These are phyloP conservation scores for Tauraco hartlaubi DNA, from an alignment of 2,797 vertebrate species.

Conservation along the genomic window DNA sequence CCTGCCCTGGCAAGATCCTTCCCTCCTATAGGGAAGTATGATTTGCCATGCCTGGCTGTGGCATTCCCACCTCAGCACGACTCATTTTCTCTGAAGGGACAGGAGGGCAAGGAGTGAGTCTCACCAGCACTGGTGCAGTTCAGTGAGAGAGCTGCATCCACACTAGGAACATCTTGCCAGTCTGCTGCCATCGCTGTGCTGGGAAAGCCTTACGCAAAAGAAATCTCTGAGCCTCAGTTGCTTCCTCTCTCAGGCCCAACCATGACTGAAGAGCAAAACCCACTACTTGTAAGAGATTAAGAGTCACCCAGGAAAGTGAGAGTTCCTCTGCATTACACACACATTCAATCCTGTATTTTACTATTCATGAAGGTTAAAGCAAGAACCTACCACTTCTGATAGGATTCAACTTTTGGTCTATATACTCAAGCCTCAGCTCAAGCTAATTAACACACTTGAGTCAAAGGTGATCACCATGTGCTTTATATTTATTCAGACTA, in stretches of 20 bases:
- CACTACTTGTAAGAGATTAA: not conserved
- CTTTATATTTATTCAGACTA: not conserved
- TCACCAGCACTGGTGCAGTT: not conserved
- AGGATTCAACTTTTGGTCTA: not conserved
- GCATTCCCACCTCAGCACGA: not conserved
- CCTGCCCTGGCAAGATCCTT: not conserved
- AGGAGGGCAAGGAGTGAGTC: not conserved
- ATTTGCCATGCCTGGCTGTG: not conserved
- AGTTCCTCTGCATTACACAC: not conserved
- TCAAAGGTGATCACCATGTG: not conserved
- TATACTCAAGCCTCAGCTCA: not conserved
- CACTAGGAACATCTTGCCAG: not conserved
- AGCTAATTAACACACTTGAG: not conserved
- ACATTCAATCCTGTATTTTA: not conserved
- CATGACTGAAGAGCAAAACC: not conserved
- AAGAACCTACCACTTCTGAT: not conserved
- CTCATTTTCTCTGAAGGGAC: not conserved
- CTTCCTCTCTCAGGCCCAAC: not conserved
- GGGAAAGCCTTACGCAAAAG: not conserved
- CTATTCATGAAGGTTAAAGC: not conserved
- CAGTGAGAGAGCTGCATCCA: not conserved
- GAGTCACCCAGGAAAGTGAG: not conserved
- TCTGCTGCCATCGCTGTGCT: not conserved
- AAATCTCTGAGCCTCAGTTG: not conserved
- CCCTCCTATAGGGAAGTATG: not conserved